Percentiles rank a stretch among this genome's conserved stretches.
Conservation (phyloP, 2,888 invertebrate species). For the Aplocera efformata region DNA sequence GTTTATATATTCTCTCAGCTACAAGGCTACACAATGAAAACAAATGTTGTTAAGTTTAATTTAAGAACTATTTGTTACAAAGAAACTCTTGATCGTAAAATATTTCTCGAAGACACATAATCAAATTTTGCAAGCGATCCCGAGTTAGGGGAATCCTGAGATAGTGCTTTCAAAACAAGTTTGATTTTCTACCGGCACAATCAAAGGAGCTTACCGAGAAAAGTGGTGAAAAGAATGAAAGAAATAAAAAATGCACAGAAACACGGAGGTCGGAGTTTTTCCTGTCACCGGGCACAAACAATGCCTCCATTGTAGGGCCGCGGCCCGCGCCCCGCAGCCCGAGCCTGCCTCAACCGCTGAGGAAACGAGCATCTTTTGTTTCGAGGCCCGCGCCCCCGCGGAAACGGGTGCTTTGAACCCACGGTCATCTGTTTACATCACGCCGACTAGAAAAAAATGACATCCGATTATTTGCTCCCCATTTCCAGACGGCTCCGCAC, state of each 20-base stretch:
- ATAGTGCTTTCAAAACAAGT: constrained; percentile 59
- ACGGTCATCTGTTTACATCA: constrained; percentile 76
- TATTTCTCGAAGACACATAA: not conserved
- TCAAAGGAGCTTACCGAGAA: constrained; percentile 71
- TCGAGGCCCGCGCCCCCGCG: constrained; percentile 56
- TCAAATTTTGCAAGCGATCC: constrained; percentile 7
- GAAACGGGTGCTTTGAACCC: constrained; percentile 72
- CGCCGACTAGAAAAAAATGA: constrained; percentile 58
- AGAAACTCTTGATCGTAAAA: not conserved
- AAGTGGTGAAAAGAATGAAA: constrained; percentile 57
- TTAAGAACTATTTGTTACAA: not conserved
- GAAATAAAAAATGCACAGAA: constrained; percentile 78
- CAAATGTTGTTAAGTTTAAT: not conserved
- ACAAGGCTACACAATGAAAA: constrained; percentile 1
- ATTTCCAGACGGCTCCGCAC: constrained; percentile 14
- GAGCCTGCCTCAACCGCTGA: constrained; percentile 50
- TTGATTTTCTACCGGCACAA: constrained; percentile 64
- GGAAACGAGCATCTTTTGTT: constrained; percentile 80
- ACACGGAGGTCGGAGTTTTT: constrained; percentile 80
- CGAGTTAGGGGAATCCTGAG: constrained; percentile 25
- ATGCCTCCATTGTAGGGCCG: constrained; percentile 69
- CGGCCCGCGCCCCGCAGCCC: constrained; percentile 36
- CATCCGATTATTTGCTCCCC: constrained; percentile 50
- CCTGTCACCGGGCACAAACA: constrained; percentile 80
- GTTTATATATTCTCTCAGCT: constrained; percentile 7